These are phyloP conservation scores for Procambarus virginalis DNA, from an alignment of 1,140 invertebrate species.

Conservation along the genomic window DNA sequence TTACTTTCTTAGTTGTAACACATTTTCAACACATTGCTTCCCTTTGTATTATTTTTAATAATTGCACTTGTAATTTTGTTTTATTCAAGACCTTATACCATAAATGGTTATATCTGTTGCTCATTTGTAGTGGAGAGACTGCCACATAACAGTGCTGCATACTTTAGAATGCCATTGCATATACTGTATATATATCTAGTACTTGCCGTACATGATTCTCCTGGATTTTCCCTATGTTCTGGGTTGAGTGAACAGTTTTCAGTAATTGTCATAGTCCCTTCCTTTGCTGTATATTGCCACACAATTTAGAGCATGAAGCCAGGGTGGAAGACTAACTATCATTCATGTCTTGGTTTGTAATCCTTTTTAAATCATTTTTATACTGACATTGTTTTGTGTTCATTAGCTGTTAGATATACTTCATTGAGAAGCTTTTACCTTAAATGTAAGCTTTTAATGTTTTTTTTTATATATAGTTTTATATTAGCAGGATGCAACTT, in stretches of 20 bases:
- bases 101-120: neutral
- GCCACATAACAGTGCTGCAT: neutral
- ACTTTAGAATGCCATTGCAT: neutral
- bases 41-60: neutral
- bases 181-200: neutral
- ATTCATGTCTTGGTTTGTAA: neutral
- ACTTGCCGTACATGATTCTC: neutral
- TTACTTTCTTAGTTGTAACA: neutral
- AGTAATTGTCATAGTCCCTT: neutral
- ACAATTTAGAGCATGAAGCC: neutral
- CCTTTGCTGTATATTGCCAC: neutral
- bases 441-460: neutral
- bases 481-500: neutral
- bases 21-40: neutral
- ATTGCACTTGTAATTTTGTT: neutral
- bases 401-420: neutral
- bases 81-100: slow-evolving; percentile 1
- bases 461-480: too few relatives aligned
- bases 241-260: neutral
- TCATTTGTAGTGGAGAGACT: neutral
- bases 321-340: neutral
- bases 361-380: neutral
- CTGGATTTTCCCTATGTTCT: neutral
- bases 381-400: neutral
- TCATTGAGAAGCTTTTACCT: neutral